A percentile compares a stretch with the other conserved stretches of the same genome.
Evolutionary conservation across 2,797 vertebrate genomes (phyloP).

Genomic region (Phoeniculus purpureus): DNA sequence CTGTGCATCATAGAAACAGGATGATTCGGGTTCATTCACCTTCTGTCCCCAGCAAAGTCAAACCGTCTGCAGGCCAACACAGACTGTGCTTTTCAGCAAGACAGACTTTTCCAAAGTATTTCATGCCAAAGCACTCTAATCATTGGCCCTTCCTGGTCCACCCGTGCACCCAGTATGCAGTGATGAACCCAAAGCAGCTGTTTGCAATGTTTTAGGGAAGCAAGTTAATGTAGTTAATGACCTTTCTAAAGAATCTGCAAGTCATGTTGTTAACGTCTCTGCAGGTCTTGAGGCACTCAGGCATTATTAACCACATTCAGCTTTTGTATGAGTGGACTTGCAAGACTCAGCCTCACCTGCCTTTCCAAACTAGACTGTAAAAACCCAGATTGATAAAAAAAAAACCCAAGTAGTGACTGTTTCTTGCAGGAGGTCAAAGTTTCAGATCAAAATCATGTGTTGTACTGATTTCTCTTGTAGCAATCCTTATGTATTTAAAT

Average conservation of each 20-base stretch:
- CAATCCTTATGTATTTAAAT: background rate
- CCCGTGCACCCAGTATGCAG: background rate
- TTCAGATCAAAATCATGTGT: background rate
- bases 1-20: background rate
- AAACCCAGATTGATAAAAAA: background rate
- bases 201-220: background rate
- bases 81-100: background rate
- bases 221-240: background rate
- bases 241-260: background rate
- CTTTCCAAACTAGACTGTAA: background rate
- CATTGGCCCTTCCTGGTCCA: background rate
- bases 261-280: background rate
- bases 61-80: background rate
- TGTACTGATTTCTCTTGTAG: background rate
- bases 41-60: constrained; percentile 22
- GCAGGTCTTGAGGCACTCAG: background rate
- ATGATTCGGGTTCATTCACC: background rate
- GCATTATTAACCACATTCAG: background rate
- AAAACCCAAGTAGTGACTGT: background rate
- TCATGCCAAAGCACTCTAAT: background rate
- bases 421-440: background rate
- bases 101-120: background rate
- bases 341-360: background rate
- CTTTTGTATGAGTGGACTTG: background rate
- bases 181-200: background rate